Percentiles rank a stretch among this genome's conserved stretches.
Evolutionary conservation across 2,797 vertebrate genomes (phyloP).

Genomic region (Eulemur coronatus): DNA sequence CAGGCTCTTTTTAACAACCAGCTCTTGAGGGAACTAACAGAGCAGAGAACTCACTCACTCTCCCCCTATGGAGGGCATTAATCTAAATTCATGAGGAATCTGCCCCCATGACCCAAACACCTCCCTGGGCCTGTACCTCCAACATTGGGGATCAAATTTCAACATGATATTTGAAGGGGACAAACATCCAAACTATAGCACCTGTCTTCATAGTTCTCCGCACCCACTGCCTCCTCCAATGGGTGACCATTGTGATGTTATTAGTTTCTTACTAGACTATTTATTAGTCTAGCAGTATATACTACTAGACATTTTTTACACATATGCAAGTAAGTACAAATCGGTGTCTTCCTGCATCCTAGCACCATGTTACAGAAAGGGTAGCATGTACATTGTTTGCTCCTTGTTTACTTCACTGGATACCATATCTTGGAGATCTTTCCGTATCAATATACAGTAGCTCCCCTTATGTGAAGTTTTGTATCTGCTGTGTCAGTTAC

Average conservation of each 20-base stretch:
- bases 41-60: neutral
- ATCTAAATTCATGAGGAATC: neutral
- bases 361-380: neutral
- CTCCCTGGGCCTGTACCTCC: neutral
- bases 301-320: neutral
- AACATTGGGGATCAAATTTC: neutral
- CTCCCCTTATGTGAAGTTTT: neutral
- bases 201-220: neutral
- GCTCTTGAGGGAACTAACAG: neutral
- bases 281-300: neutral
- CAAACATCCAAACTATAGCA: neutral
- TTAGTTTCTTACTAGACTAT: neutral
- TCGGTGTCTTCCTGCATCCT: neutral
- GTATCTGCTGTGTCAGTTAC: neutral
- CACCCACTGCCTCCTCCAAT: neutral
- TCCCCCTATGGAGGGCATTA: neutral
- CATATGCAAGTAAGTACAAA: neutral
- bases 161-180: neutral
- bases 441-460: neutral
- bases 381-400: neutral
- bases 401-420: neutral
- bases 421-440: neutral
- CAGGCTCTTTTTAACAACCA: neutral
- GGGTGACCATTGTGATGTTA: neutral
- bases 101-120: neutral